Evolutionary conservation across 1,140 invertebrate species (phyloP).

Genomic region (Rhopalosiphum maidis): DNA sequence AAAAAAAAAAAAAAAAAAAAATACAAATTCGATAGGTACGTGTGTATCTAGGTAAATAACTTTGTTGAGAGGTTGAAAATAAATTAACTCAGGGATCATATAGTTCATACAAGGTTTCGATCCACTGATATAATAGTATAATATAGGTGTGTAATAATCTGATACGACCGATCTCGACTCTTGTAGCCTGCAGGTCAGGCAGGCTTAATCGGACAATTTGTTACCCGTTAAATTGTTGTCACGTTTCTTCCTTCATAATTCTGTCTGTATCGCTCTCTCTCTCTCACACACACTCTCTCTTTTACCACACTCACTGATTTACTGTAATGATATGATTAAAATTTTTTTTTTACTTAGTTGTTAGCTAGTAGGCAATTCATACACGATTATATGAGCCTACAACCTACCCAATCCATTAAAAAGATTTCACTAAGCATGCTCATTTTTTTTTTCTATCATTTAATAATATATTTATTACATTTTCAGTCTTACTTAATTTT

Average conservation of each 20-base stretch:
- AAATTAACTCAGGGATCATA: not conserved
- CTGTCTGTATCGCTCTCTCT: not conserved
- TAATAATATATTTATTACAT: no score
- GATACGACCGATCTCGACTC: not conserved
- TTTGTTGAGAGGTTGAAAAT: not conserved
- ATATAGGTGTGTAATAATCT: constrained; percentile 1
- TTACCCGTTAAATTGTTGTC: not conserved
- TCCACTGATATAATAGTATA: not conserved
- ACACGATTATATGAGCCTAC: not conserved
- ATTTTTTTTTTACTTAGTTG: not conserved
- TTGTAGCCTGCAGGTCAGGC: not conserved
- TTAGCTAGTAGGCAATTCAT: not conserved
- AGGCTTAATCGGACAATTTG: not conserved
- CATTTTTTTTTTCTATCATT: no score
- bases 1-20: not conserved
- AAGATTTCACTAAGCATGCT: no score
- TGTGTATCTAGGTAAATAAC: not conserved
- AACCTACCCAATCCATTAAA: no score
- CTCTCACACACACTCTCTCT: no score
- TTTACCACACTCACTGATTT: not conserved
- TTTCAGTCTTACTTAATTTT: no score
- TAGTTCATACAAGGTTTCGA: not conserved
- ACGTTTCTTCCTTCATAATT: not conserved
- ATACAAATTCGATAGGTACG: not conserved
- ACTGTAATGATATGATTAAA: not conserved